A percentile compares a stretch with the other conserved stretches of the same genome.
Evolutionary conservation across 2,113 vertebrate species (phyloP).

Genomic region (Hystrix cristata): DNA sequence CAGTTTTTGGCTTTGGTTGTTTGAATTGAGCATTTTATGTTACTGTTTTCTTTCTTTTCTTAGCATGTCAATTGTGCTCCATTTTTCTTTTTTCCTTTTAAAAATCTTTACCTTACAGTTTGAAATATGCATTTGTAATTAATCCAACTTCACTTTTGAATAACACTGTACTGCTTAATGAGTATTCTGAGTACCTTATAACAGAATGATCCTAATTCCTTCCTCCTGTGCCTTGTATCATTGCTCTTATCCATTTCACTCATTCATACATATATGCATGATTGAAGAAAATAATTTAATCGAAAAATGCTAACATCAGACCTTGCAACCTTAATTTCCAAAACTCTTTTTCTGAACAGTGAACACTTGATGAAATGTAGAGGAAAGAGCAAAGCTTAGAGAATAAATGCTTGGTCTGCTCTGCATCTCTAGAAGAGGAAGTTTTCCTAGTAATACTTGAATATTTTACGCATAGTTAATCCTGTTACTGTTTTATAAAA

Average conservation of each 20-base stretch:
- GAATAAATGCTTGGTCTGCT: background rate
- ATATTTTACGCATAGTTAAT: background rate
- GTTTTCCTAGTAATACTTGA: background rate
- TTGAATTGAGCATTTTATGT: background rate
- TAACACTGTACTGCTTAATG: background rate
- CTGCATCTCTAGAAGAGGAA: background rate
- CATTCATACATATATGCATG: background rate
- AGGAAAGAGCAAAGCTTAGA: background rate
- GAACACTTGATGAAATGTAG: background rate
- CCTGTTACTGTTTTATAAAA: background rate
- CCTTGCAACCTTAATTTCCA: background rate
- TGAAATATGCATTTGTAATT: background rate
- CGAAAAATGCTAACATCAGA: background rate
- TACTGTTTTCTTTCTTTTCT: background rate
- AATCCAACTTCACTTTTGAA: background rate
- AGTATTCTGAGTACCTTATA: background rate
- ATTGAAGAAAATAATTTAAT: background rate
- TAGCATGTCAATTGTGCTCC: background rate
- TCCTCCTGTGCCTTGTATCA: background rate
- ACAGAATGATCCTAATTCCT: background rate
- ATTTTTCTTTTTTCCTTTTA: no score
- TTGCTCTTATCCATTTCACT: background rate
- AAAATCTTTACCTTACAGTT: background rate
- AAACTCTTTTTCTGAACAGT: background rate
- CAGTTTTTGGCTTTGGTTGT: background rate